Conservation (phyloP, 2,113 vertebrate species). For the Eira barbara region DNA sequence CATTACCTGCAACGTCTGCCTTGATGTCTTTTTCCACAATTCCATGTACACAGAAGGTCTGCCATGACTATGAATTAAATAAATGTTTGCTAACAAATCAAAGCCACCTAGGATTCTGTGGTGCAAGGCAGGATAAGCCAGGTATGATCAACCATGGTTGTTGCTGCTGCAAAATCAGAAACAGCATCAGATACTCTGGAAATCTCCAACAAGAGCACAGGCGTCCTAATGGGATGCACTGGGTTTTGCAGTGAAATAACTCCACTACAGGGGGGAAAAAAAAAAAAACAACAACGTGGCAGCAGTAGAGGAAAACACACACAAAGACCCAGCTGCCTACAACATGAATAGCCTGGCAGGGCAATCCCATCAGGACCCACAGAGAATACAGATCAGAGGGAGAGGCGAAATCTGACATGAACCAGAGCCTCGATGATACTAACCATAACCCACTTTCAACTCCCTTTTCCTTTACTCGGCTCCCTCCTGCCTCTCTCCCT, state of each 20-base stretch:
- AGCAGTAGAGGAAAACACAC: constrained; percentile 44
- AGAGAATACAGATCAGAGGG: constrained; percentile 70
- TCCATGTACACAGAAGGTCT: not conserved
- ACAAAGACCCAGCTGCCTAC: constrained; percentile 72
- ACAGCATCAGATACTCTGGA: not conserved
- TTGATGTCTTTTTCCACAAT: not conserved
- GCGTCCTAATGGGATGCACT: not conserved
- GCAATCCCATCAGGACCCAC: not conserved
- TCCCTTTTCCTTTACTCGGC: not conserved
- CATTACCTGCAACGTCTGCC: not conserved
- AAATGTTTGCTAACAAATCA: not conserved
- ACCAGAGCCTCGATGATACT: not conserved
- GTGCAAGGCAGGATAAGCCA: not conserved
- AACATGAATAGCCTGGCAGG: constrained; percentile 66
- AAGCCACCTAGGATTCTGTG: not conserved
- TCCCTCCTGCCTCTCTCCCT: constrained; percentile 3
- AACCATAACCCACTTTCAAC: not conserved
- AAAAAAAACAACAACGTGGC: not conserved
- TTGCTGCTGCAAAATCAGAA: not conserved
- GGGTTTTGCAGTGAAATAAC: not conserved
- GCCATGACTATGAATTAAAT: not conserved
- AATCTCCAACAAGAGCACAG: not conserved
- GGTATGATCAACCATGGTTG: not conserved
- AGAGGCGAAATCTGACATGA: not conserved
- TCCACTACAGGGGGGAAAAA: not conserved